Evolutionary conservation across 2,113 vertebrate species (phyloP).

Genomic region (Ictalurus furcatus): DNA sequence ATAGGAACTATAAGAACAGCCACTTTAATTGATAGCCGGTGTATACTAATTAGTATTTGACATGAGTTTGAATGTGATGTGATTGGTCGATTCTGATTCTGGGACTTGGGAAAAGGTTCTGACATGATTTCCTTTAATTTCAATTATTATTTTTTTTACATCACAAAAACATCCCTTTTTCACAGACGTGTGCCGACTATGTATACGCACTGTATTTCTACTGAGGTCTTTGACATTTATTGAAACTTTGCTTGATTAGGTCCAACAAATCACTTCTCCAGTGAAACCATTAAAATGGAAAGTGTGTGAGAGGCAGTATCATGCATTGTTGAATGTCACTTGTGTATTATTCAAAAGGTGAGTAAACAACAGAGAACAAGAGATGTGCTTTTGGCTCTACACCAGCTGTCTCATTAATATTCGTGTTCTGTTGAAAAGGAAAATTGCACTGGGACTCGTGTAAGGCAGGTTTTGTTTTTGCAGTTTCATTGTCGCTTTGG

Average conservation of each 20-base stretch:
- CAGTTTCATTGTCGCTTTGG: neutral
- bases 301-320: neutral
- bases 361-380: neutral
- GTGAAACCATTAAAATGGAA: neutral
- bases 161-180: too few relatives aligned
- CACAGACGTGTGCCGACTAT: too few relatives aligned
- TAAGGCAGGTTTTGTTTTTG: neutral
- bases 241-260: neutral
- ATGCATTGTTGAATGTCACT: neutral
- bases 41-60: too few relatives aligned
- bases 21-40: too few relatives aligned
- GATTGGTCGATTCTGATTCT: too few relatives aligned
- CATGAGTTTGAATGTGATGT: too few relatives aligned
- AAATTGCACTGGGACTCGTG: neutral
- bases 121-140: too few relatives aligned
- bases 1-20: too few relatives aligned
- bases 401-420: conserved; percentile 17
- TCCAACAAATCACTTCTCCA: neutral
- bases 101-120: too few relatives aligned
- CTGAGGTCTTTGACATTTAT: neutral
- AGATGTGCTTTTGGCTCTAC: neutral
- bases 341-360: conserved; percentile 1
- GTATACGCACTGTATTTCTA: neutral
- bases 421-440: neutral
- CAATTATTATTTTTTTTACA: too few relatives aligned